Percentiles rank a stretch among this genome's conserved stretches.
These are phyloP conservation scores for Euphonia xanthogaster DNA, from an alignment of 2,797 vertebrate genomes.

Conservation along the genomic window DNA sequence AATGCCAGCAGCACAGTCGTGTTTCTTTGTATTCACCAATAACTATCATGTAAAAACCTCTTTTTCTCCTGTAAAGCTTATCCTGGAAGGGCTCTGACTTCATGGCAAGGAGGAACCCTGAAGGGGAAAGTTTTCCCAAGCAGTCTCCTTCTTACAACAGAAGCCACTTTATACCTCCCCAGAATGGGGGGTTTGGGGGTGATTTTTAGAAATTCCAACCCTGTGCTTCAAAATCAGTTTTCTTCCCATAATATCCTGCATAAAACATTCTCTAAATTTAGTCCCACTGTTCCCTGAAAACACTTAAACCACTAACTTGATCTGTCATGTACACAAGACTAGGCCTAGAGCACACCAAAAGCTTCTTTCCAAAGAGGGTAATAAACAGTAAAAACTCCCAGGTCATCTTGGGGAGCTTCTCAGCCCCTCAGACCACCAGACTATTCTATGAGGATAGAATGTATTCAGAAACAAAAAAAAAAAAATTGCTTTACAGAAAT, in stretches of 20 bases:
- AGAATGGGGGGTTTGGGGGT: accelerated
- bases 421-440: accelerated
- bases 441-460: background rate
- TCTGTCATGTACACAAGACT: background rate
- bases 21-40: background rate
- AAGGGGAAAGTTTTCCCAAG: background rate
- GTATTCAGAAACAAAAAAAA: background rate
- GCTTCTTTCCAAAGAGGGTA: background rate
- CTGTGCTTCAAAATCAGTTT: background rate
- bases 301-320: background rate
- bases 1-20: background rate
- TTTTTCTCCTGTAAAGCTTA: background rate
- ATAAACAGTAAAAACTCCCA: background rate
- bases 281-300: background rate
- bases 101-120: background rate
- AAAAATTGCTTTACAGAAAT: background rate
- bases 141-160: background rate
- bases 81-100: background rate
- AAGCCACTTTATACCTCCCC: background rate
- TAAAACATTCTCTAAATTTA: background rate
- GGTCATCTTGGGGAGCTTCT: background rate
- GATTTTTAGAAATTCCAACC: background rate
- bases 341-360: background rate
- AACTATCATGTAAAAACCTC: background rate
- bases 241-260: background rate